Base-by-base conservation (phyloP, 1,140 invertebrate genomes). In the Limonius californicus region DNA sequence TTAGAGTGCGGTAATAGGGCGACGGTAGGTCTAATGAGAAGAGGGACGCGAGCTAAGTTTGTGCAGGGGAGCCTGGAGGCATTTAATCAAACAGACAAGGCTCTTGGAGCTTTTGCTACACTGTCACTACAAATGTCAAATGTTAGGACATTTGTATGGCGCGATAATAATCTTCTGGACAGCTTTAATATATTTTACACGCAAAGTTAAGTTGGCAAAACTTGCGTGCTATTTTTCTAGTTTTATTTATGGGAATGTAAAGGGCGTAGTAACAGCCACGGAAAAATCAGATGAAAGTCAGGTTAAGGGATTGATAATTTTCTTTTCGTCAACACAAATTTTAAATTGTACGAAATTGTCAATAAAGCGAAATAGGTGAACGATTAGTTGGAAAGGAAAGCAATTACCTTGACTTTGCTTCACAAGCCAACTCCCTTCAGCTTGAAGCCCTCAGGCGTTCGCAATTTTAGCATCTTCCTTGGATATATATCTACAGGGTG, bases 111-210 rank as follows among this genome's bases (percentile, higher is more conserved):
- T 21, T 53, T 57, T 56, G 23, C 58, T 61, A 56, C 54, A 56
- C 42, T 61, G 63, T 64, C 63, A 61, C 57, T 60, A 60, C 50
- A 53, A 39, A 65, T 65, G 64, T 65, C 64, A 65, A 65, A 65
- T 65, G 64, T 57, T 18, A 54, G 42, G 56, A 59, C 64, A 65
- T 65, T 65, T 65, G 64, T 65, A 65, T 62, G 50, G 60, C 27
- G 54, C 42, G 64, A 65, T 65, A 65, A 62, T 65, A 65, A 65
- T 65, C 64, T 65, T 45, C 43, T 15, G 43, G 59, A 65, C 58
- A 61, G 54, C 55, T 61, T 65, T 65, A 65, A 65, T 21, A 21
- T 50, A 50, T 50, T 50, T 50, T 50, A 50, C 45, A 50, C 20
- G 45, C 45, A 50, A n/a, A 50, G 8, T 39, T 39, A 12, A 39